Evolutionary conservation across 2,888 invertebrate genomes (phyloP).

Genomic region (Macrophya alboannulata): DNA sequence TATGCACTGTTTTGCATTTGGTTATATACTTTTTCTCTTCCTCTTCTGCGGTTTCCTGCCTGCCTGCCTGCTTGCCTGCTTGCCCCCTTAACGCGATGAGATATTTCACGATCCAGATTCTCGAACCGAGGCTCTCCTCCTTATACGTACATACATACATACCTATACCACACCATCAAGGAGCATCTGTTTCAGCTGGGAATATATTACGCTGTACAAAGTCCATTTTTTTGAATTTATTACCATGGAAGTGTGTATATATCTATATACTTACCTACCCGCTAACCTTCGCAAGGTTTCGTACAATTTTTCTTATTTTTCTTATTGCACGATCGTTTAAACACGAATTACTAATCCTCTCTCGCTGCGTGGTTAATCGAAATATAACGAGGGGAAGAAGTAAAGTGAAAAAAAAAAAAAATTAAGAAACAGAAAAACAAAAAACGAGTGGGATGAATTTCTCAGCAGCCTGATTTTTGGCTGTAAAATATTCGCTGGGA

Average conservation of each 20-base stretch:
- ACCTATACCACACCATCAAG: not conserved
- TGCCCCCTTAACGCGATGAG: slow-evolving; percentile 37
- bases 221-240: slow-evolving; percentile 42
- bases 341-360: slow-evolving; percentile 13
- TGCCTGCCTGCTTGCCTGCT: not conserved
- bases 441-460: not conserved
- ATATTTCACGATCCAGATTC: slow-evolving; percentile 47
- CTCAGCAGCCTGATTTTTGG: not conserved
- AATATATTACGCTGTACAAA: slow-evolving; percentile 49
- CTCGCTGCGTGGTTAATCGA: not conserved
- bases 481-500: not conserved
- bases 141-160: not conserved
- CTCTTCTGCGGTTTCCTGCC: not conserved
- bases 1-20: slow-evolving; percentile 41
- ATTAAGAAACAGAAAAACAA: not conserved
- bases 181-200: slow-evolving; percentile 49
- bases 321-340: slow-evolving; percentile 22
- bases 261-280: not conserved
- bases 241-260: not conserved
- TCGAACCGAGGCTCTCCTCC: not conserved
- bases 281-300: not conserved
- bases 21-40: not conserved
- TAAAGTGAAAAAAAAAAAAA: not conserved
- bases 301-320: not conserved
- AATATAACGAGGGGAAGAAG: not conserved